Conservation (phyloP, 2,888 invertebrate species). For the Dendrolimus houi region DNA sequence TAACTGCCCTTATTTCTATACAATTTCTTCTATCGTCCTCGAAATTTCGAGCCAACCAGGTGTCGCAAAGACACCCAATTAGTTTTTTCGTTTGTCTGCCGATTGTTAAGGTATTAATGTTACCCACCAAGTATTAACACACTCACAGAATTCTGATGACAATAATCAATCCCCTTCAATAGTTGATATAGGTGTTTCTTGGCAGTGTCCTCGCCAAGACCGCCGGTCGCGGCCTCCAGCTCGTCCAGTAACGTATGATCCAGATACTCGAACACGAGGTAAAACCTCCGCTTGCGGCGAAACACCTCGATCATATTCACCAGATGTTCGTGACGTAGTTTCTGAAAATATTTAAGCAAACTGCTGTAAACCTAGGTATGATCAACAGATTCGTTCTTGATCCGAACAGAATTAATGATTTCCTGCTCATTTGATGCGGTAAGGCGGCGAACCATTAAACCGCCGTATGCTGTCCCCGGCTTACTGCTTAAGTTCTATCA, state of each 20-base stretch:
- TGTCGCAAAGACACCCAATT: too few species aligned
- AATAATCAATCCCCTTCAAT: slow-evolving; percentile 86
- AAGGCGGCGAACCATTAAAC: too few species aligned
- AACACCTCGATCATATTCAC: slow-evolving; percentile 94
- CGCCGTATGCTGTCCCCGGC: too few species aligned
- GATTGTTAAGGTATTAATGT: too few species aligned
- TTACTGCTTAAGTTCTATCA: too few species aligned
- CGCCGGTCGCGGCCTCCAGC: slow-evolving; percentile 83
- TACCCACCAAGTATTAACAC: not conserved
- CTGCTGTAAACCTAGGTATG: too few species aligned
- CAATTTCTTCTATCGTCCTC: too few species aligned
- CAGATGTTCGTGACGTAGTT: slow-evolving; percentile 90
- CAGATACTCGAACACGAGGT: slow-evolving; percentile 91
- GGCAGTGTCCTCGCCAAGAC: slow-evolving; percentile 83
- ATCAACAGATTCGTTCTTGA: too few species aligned
- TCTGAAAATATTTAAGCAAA: slow-evolving; percentile 63
- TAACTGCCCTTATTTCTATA: too few species aligned
- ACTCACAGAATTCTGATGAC: slow-evolving; percentile 88
- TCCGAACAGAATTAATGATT: not conserved
- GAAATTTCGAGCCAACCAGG: too few species aligned
- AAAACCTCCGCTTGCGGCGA: slow-evolving; percentile 87
- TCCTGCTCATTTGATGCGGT: not conserved
- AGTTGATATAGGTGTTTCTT: slow-evolving; percentile 88
- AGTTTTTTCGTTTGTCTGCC: too few species aligned
- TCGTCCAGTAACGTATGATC: slow-evolving; percentile 91